Base-by-base conservation (phyloP, 1,140 invertebrate species). In the Grapholita molesta region DNA sequence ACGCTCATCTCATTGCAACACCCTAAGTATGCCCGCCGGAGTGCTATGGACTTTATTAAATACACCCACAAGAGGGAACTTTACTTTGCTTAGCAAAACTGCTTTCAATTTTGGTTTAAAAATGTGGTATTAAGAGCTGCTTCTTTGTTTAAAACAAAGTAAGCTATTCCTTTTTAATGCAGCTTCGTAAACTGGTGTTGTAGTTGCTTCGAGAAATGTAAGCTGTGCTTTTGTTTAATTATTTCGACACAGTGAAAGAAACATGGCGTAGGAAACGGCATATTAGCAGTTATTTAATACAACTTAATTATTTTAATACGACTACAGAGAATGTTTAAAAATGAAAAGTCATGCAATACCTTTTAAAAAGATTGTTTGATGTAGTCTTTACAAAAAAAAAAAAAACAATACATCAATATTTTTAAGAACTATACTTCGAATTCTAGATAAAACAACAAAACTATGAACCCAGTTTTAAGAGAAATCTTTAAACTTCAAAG, bases 81-180 rank as follows among this genome's bases (percentile, higher is more conserved):
- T 30, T n/a, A 28, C 55, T 61, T 61, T 61, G 55, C 24, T 15
- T 61, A 30, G 12, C 35, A 61, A 61, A 61, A 61, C 55, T 28
- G 55, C 25, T 15, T 61, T 61, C 24, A 15, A 28, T 61, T 61
- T 61, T 28, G 24, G 15, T 12, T 61, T 15, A 15, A 28, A 28
- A 28, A 48, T 48, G 42, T 48, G 18, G 18, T 48, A 48, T 48
- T 48, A 48, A 48, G 42, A 48, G 42, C 42, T 48, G 42, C 42
- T 48, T 21, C n/a, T 4, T 48, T 12, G 15, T 48, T 48, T 15
- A 18, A 48, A 48, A 48, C 18, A 48, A 38, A 38, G 32, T 33
- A 33, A 38, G 35, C 35, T 38, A 21, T 21, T 48, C 18, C 18
- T 21, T 48, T 48, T 48, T 48, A 21, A 21, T 15, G 18, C 18